These are phyloP conservation scores for Euthynnus affinis DNA, from an alignment of 2,797 vertebrate species.

Conservation along the genomic window DNA sequence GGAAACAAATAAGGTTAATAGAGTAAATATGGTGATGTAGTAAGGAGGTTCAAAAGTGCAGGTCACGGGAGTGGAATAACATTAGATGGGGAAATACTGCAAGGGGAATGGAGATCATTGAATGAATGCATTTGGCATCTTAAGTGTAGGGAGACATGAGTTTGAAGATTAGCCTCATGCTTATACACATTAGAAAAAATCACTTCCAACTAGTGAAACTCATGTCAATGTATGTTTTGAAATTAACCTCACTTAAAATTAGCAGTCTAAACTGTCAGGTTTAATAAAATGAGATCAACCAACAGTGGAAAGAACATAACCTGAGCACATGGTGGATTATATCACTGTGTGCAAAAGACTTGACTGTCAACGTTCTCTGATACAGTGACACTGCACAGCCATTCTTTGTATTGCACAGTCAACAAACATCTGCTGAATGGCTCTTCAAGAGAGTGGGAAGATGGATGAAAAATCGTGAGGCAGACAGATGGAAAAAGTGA, in stretches of 20 bases:
- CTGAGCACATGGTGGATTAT: not conserved
- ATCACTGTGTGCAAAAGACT: conserved; percentile 8
- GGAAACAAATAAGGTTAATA: conserved; percentile 54
- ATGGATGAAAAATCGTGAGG: conserved; percentile 14
- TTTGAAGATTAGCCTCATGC: not conserved
- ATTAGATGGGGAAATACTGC: conserved; percentile 17
- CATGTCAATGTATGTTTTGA: not conserved
- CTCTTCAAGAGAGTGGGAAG: conserved; percentile 1
- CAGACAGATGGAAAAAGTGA: conserved; percentile 22
- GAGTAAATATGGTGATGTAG: conserved; percentile 58
- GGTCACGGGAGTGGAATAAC: conserved; percentile 30
- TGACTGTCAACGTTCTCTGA: conserved; percentile 37
- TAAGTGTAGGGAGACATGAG: not conserved
- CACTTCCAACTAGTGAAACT: not conserved
- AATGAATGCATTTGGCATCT: conserved; percentile 8
- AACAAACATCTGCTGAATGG: conserved; percentile 40
- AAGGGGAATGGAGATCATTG: not conserved
- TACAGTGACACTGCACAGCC: conserved; percentile 13
- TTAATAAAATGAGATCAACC: conserved; percentile 1
- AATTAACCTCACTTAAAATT: conserved; percentile 9
- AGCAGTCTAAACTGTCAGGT: not conserved
- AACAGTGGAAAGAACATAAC: not conserved
- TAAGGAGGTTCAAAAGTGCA: conserved; percentile 38
- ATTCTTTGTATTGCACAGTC: conserved; percentile 21
- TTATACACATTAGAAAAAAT: not conserved